Evolutionary conservation across 2,797 vertebrate genomes (phyloP).

Genomic region (Poeciliopsis gracilis): DNA sequence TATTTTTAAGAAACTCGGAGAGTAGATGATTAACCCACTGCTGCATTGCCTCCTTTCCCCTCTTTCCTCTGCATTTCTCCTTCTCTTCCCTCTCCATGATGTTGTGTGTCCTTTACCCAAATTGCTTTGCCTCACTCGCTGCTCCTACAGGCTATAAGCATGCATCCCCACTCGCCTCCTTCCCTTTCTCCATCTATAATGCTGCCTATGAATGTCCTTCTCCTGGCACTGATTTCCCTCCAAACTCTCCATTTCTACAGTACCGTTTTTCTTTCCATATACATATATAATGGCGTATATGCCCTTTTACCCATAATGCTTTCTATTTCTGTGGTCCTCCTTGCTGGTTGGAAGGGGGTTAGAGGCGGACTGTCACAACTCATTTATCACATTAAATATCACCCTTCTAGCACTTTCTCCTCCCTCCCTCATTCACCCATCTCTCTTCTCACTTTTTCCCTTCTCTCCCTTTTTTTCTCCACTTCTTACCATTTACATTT

Average conservation of each 20-base stretch:
- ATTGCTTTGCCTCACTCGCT: constrained; percentile 51
- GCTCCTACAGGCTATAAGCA: constrained; percentile 48
- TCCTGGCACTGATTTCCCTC: constrained; percentile 44
- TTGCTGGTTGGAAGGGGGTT: constrained; percentile 79
- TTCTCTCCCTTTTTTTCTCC: constrained; percentile 45
- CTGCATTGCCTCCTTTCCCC: constrained; percentile 32
- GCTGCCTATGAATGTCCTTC: constrained; percentile 60
- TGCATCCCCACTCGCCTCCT: constrained; percentile 55
- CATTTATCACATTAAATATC: constrained; percentile 88
- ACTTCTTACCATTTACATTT: constrained; percentile 66
- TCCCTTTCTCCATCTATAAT: constrained; percentile 58
- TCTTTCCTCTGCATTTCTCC: constrained; percentile 40
- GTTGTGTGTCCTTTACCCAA: constrained; percentile 64
- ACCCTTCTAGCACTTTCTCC: constrained; percentile 78
- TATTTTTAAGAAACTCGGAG: constrained; percentile 54
- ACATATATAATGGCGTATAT: constrained; percentile 69
- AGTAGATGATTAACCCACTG: constrained; percentile 64
- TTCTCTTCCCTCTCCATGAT: constrained; percentile 44
- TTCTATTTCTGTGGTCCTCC: constrained; percentile 82
- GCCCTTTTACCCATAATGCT: constrained; percentile 76
- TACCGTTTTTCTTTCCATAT: constrained; percentile 61
- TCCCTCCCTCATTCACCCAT: constrained; percentile 52
- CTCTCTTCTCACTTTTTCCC: constrained; percentile 42
- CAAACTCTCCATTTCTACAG: constrained; percentile 24
- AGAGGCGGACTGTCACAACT: constrained; percentile 83